Evolutionary conservation across 92 coral and sea anemone genomes (phyloP), one percentile per base, ranked within the genome.

Genomic region (Desmophyllum pertusum): DNA sequence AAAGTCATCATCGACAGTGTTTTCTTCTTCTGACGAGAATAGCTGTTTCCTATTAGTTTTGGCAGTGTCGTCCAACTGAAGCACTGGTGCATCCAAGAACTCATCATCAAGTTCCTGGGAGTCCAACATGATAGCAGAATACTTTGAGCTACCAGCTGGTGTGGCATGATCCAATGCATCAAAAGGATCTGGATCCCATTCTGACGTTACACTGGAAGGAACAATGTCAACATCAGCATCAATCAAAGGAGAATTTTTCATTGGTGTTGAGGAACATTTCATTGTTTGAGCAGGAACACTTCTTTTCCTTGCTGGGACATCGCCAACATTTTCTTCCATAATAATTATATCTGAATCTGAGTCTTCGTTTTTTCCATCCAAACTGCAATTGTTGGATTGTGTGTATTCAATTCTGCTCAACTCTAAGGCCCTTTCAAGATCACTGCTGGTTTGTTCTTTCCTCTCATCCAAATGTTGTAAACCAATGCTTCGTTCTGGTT

Each of bases 101-200:
- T 83, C 80, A 75, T 74, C 87, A 59, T 36, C 33, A 19, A 46
- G 57, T 38, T 90, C 94, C 62, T 90, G 94, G 15, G 91, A 86
- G 79, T 90, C 94, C 19, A 90, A 11, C 53, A 87, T 41, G 52
- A 90, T 79, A 8, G 86, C 81, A 64, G 81, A 89, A 61, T 71
- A 80, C 37, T 75, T 74, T 14, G 74, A 62, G 11, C 70, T 59
- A 37, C 87, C 87, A 10, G 57, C 40, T 37, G 45, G 19, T 21
- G 57, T 53, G 69, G 27, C 53, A 61, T 23, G 59, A 45, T 37
- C 43, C 57, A 30, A 40, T 27, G 81, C 53, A 14, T 43, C 40
- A 51, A 40, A 67, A 57, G 14, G 27, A 37, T 79, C 51, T 45
- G 42, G 59, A 6, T 38, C 37, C 42, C 27, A 27, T 36, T 77